Base-by-base conservation (phyloP, 2,888 invertebrate species). In the Eueremaeus valkanovi region DNA sequence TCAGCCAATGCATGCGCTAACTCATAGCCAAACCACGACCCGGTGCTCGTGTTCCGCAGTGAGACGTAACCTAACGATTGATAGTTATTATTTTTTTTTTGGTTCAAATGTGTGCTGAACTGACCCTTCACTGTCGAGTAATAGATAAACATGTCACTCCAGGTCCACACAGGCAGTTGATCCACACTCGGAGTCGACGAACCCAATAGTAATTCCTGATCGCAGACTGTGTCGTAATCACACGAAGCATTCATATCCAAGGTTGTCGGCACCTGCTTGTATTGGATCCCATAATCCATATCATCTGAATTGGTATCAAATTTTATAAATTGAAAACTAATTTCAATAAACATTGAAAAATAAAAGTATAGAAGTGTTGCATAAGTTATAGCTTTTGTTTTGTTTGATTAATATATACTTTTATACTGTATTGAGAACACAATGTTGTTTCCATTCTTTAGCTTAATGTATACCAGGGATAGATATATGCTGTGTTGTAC, bases 1-100 rank as follows among this genome's bases (percentile, higher is more conserved):
- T 75, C 73, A 1, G 51, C 75, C 33, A 78, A 76, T 16, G 61
- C 61, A 55, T 72, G 45, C 6, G 72, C 49, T 31, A 73, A 58
- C 21, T 51, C 73, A 13, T 73, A 40, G 49, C 73, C 51, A 68
- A 78, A 78, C 77, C 77, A 78, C 11, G 76, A 77, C 29, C 78
- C 78, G n/a, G 49, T 27, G n/a, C 36, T 40, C 1, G 31, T 36
- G 29, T 76, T 77, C 16, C 77, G 24, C 13, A 78, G 33, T 13
- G 78, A 76, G n/a, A 73, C 73, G 42, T 74, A 75, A 70, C 78
- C 78, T 73, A 45, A 21, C 3, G 24, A 21, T 24, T 8, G 21
- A 55, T n/a, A 49, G n/a, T 49, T 49, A 49, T 49, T 8, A 49
- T 18, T n/a, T 49, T 49, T 49, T 13, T 18, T n/a, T 3, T 24